phyloP scores from a whole-genome alignment of 2,113 vertebrate genomes.

The Pipra filicauda region DNA sequence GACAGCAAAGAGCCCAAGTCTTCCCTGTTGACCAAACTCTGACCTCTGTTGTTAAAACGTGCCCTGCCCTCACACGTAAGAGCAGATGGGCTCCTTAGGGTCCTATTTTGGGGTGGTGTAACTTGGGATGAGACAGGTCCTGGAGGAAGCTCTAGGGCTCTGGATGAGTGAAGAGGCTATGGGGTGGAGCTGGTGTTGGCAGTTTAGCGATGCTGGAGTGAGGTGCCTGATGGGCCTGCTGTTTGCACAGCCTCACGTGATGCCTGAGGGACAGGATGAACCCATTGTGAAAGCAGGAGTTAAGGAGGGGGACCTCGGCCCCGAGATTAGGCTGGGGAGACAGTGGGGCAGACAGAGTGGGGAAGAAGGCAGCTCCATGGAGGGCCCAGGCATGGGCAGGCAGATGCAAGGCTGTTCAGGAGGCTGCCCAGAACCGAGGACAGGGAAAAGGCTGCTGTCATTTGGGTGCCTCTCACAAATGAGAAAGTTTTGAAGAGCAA shows the following conservation, averaged over 20 bases:
- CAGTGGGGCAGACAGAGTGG: not conserved
- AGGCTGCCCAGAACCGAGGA: not conserved
- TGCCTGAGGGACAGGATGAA: not conserved
- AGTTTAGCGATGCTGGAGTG: not conserved
- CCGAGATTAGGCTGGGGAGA: not conserved
- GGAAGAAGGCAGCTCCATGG: not conserved
- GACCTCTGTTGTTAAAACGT: not conserved
- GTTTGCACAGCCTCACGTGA: slow-evolving; percentile 57
- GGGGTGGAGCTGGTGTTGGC: not conserved
- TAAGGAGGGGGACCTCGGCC: not conserved
- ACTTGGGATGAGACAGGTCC: not conserved
- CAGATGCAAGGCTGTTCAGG: not conserved
- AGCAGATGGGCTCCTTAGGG: not conserved
- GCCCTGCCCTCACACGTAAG: not conserved
- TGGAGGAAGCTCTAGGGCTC: not conserved
- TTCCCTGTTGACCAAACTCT: not conserved
- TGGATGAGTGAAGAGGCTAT: not conserved
- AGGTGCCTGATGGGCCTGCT: not conserved
- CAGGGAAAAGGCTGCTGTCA: not conserved
- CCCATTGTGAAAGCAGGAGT: not conserved
- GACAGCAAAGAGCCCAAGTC: not conserved
- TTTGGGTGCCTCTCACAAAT: not conserved
- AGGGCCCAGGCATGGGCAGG: not conserved
- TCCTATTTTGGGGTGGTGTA: not conserved
- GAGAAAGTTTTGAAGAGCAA: not conserved